Base-by-base conservation (phyloP, 2,797 vertebrate species). In the Danio aesculapii region DNA sequence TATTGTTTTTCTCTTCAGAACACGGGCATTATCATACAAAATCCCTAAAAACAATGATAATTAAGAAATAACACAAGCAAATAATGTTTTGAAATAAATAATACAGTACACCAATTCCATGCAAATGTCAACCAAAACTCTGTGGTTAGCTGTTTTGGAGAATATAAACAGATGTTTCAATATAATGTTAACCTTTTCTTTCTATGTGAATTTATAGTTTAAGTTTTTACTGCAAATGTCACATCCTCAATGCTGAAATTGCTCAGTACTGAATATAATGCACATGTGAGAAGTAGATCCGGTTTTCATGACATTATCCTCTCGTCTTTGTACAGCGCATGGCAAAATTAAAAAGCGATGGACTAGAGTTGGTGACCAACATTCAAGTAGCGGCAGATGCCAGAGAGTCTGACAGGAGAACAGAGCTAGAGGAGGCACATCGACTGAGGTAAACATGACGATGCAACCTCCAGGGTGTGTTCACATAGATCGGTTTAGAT, bases 331-430 rank as follows among this genome's bases (percentile, higher is more conserved):
- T 58, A 41, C 89, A 96, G 94, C 92, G 85, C 75, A 81, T 96
- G 67, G 74, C 86, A 57, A 91, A 92, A 58, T 86, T 97, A 74
- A 88, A 93, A 77, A 90, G 85, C 5, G 92, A 94, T 43, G 93
- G 94, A 67, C 91, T 82, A 0, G 89, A 92, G 66, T 64, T 94
- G 77, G 92, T 97, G 84, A 96, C 93, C 47, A 93, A 96, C 82
- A 91, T 96, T 81, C 93, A 93, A 87, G 90, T 94, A 69, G 94
- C 92, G n/a, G 89, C 89, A 1, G 95, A 97, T 43, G 86, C 89
- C 9, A 92, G 92, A 85, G 95, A 96, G 71, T 88, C 84, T 0
- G 87, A 88, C 72, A 89, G 92, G 84, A 92, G 95, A 79, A 88
- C 84, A 0, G 90, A 93, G 41, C 84, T 93, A 53, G 92, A 94